A percentile compares a stretch with the other conserved stretches of the same genome.
Conservation (phyloP, 2,888 invertebrate genomes). For the Auanema sp. region DNA sequence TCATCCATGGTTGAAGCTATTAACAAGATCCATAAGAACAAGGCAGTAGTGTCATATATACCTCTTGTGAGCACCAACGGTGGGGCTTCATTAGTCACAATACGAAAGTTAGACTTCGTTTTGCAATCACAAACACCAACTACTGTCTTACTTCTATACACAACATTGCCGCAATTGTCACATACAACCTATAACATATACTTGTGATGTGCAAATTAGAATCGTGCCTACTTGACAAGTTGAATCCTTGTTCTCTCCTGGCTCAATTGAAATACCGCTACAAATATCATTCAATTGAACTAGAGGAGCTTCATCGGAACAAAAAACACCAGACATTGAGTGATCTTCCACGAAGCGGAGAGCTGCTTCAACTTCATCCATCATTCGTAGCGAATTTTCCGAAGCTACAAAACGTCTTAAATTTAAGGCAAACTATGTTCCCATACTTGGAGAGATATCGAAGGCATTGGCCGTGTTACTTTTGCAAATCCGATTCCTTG, state of each 20-base stretch:
- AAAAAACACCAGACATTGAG: conserved; percentile 39
- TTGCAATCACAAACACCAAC: conserved; percentile 45
- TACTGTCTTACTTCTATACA: conserved; percentile 81
- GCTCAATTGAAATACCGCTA: conserved; percentile 75
- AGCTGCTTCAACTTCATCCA: conserved; percentile 53
- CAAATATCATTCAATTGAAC: conserved; percentile 62
- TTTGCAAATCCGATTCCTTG: conserved; percentile 36
- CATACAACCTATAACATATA: conserved; percentile 28
- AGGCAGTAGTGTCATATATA: neutral
- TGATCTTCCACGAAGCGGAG: conserved; percentile 54
- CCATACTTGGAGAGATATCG: conserved; percentile 45
- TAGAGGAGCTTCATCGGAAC: conserved; percentile 55
- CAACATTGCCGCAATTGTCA: conserved; percentile 67
- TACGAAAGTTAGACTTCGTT: neutral
- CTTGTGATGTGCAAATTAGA: too few species aligned
- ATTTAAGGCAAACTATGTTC: neutral
- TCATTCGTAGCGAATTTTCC: conserved; percentile 40
- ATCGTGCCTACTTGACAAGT: conserved; percentile 7
- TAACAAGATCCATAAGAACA: neutral
- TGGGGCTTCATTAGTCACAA: conserved; percentile 24
- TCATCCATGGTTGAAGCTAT: conserved; percentile 42
- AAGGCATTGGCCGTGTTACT: conserved; percentile 53
- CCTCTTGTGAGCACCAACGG: conserved; percentile 37
- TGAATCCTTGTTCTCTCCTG: conserved; percentile 8
- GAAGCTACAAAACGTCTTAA: conserved; percentile 34